Evolutionary conservation across 2,797 vertebrate genomes (phyloP).

Genomic region (Aselliscus stoliczkanus): DNA sequence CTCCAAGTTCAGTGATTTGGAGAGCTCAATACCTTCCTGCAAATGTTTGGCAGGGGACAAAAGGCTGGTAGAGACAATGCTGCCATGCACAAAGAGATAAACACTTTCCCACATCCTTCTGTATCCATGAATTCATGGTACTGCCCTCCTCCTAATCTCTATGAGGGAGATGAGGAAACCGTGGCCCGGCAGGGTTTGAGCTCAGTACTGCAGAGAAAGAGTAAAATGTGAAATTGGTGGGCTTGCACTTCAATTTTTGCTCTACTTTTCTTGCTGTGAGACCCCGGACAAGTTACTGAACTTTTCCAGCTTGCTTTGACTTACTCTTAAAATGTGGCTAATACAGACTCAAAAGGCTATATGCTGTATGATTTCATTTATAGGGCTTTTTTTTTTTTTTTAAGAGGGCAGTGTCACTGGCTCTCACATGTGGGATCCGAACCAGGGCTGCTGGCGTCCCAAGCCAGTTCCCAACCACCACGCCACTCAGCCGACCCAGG

Average conservation of each 20-base stretch:
- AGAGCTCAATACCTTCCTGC: background rate
- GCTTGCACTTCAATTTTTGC: background rate
- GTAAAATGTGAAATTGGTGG: background rate
- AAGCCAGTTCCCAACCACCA: no score
- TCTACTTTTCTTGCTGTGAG: background rate
- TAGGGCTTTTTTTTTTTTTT: no score
- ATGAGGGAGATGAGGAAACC: background rate
- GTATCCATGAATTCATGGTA: background rate
- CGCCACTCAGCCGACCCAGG: no score
- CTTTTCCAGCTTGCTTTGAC: background rate
- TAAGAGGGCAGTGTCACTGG: no score
- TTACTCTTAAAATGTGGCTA: background rate
- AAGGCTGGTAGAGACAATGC: background rate
- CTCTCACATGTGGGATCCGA: no score
- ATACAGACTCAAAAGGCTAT: background rate
- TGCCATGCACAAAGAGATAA: background rate
- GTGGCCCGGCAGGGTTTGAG: background rate
- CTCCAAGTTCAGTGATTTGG: background rate
- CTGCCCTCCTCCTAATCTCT: background rate
- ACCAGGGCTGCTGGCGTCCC: no score
- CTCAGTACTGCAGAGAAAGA: background rate
- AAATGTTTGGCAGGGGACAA: background rate
- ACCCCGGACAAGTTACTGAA: background rate
- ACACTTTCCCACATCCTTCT: background rate
- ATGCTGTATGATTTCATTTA: background rate